Evolutionary conservation across 2,113 vertebrate genomes (phyloP), one percentile per base, ranked within the genome.

Genomic region (Plecotus auritus): DNA sequence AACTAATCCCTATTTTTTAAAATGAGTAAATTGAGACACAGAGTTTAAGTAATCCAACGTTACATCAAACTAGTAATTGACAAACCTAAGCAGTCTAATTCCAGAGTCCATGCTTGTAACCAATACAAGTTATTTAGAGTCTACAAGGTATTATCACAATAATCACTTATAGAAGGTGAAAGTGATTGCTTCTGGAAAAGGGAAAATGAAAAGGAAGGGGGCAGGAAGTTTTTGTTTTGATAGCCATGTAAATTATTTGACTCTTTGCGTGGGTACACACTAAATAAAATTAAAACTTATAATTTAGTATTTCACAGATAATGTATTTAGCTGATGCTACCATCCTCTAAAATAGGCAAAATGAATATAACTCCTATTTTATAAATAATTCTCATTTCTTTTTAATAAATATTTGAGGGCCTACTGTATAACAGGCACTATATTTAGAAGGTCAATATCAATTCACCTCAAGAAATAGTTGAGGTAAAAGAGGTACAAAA

Each of bases 391-490:
- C 35, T 69, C 30, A 91, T 59, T 94, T 47, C 61, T 95, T 45
- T 85, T 72, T 35, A 64, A 74, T 85, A 93, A 94, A 85, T 78
- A 88, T 72, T 67, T 85, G 35, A 91, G 35, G 16, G 54, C 16
- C 72, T 66, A 30, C 76, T 73, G 40, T 35, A 16, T 67, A 94
- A 77, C 9, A 87, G 11, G 18, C 12, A 90, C 45, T 77, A 7
- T 28, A 69, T 61, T 87, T 91, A 70, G 13, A 91, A 96, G 28
- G 84, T 1, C 78, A 9, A 0, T 37, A 86, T 26, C 80, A 93
- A 67, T 67, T 85, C 61, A 94, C n/a, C 42, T 95, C 70, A 84
- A 92, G 54, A 18, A 91, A 97, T 20, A 28, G 54, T 70, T 70
- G 40, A 94, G 26, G 49, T 42, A 51, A 80, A 85, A 85, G 26